phyloP scores from a whole-genome alignment of 2,113 vertebrate species.

The Spizaetus ornatus region DNA sequence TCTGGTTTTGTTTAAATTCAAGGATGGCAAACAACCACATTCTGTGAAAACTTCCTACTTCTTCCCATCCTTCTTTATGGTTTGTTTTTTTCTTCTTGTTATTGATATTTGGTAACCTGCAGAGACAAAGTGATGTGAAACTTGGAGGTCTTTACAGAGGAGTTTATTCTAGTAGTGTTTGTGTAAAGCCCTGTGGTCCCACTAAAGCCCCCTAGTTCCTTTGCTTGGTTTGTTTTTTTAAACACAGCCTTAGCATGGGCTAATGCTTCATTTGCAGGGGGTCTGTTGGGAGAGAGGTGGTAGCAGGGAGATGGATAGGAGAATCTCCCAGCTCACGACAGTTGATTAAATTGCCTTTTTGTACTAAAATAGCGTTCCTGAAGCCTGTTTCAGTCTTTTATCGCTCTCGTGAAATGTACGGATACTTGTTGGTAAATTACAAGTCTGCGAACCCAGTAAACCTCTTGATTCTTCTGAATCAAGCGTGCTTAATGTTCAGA shows the following conservation, averaged over 20 bases:
- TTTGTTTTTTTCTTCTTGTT: neutral
- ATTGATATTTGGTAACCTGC: slow-evolving; percentile 9
- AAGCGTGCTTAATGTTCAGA: neutral
- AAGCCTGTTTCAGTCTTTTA: neutral
- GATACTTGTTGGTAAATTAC: neutral
- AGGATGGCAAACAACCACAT: neutral
- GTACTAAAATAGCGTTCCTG: neutral
- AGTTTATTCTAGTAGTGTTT: neutral
- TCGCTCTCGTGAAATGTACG: neutral
- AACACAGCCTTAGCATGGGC: neutral
- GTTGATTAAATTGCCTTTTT: neutral
- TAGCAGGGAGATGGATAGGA: neutral
- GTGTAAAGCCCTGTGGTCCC: neutral
- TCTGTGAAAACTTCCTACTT: slow-evolving; percentile 12
- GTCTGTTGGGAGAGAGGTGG: neutral
- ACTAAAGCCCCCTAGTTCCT: neutral
- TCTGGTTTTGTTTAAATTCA: slow-evolving; percentile 35
- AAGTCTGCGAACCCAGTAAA: neutral
- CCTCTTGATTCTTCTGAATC: neutral
- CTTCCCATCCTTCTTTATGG: neutral
- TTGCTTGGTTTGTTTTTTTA: slow-evolving; percentile 1
- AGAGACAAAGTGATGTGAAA: slow-evolving; percentile 14
- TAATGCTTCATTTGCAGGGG: neutral
- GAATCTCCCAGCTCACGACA: neutral
- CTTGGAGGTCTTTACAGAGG: neutral